These are phyloP conservation scores for Ataeniobius toweri DNA, from an alignment of 2,797 vertebrate species.

Conservation along the genomic window DNA sequence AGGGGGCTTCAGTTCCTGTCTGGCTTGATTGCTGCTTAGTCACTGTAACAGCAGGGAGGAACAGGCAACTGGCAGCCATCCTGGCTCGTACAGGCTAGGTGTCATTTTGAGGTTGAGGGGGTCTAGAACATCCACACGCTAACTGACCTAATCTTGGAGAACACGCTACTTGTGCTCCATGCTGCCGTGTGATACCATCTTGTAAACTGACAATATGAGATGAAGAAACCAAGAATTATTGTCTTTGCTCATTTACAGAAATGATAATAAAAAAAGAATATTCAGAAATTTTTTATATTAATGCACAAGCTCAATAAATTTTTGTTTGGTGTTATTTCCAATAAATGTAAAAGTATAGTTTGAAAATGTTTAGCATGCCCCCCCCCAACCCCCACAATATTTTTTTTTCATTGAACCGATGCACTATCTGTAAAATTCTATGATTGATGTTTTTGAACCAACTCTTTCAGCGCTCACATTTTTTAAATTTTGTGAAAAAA, in stretches of 20 bases:
- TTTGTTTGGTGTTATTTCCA: background rate
- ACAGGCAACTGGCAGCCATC: constrained; percentile 27
- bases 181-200: too few relatives aligned
- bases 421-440: background rate
- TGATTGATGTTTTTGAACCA: background rate
- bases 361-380: background rate
- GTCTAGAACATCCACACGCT: constrained; percentile 9
- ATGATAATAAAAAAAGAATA: background rate
- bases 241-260: background rate
- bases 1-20: constrained; percentile 53
- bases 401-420: too few relatives aligned
- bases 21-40: constrained; percentile 74
- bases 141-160: constrained; percentile 17
- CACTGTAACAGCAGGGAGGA: constrained; percentile 48
- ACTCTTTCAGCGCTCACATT: too few relatives aligned
- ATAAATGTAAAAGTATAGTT: background rate
- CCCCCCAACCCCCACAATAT: too few relatives aligned
- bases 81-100: constrained; percentile 17
- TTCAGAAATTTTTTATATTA: background rate
- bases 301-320: background rate
- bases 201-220: too few relatives aligned
- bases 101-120: background rate
- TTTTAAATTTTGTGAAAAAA: background rate
- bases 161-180: background rate
- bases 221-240: background rate